Evolutionary conservation across 2,888 invertebrate species (phyloP).

Genomic region (Orchestes rusci): DNA sequence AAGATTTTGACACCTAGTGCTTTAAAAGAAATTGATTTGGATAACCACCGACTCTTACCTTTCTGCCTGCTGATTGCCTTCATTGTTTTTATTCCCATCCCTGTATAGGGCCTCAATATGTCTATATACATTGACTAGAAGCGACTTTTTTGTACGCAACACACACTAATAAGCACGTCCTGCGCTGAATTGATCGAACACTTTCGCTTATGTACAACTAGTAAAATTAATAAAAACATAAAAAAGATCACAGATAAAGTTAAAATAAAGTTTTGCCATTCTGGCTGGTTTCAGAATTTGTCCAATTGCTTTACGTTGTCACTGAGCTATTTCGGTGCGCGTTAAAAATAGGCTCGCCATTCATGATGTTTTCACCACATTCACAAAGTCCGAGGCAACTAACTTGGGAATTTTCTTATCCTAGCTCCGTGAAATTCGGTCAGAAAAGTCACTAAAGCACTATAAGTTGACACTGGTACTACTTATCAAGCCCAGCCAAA

Average conservation of each 20-base stretch:
- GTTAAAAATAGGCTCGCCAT: constrained; percentile 25
- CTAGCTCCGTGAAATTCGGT: constrained; percentile 8
- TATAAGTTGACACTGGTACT: constrained; percentile 6
- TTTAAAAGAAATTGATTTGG: too few species aligned
- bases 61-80: constrained; percentile 81
- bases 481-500: too few species aligned
- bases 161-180: constrained; percentile 14
- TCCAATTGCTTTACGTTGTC: constrained; percentile 26
- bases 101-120: constrained; percentile 50
- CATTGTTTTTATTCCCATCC: constrained; percentile 86
- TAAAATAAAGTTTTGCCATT: constrained; percentile 12
- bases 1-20: too few species aligned
- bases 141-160: constrained; percentile 19
- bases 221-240: not conserved
- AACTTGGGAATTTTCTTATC: constrained; percentile 14
- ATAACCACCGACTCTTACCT: too few species aligned
- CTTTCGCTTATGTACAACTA: not conserved
- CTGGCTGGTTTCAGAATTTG: constrained; percentile 23
- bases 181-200: not conserved
- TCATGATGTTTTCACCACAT: constrained; percentile 21
- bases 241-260: constrained; percentile 18
- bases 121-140: constrained; percentile 53
- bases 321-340: constrained; percentile 24
- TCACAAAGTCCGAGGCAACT: constrained; percentile 20
- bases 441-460: constrained; percentile 11